Base-by-base conservation (phyloP, 2,888 invertebrate genomes). In the Chrysolina haemoptera region DNA sequence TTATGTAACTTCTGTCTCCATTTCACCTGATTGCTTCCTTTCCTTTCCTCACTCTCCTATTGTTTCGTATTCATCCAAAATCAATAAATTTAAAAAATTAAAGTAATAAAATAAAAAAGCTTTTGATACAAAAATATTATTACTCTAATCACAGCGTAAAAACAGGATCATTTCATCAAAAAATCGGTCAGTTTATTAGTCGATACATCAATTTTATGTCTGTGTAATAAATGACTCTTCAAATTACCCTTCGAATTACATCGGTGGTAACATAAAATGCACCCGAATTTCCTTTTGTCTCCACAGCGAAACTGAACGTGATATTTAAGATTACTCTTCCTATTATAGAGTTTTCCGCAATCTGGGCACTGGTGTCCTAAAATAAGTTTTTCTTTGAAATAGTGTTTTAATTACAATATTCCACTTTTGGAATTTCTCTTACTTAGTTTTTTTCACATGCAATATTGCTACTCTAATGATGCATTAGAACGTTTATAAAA, bases 161-260 rank as follows among this genome's bases (percentile, higher is more conserved):
- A n/a, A 53, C 12, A 53, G 20, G 55, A 16, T 65, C 8, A 59
- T 67, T 62, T 66, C n/a, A 66, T 20, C 14, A 68, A 59, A 66
- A 65, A 75, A 22, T 69, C 18, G 6, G 43, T 22, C 1, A 75
- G 41, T 16, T 69, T 71, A 0, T 10, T 27, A 27, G 69, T 9
- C 1, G 46, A 27, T 16, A 75, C 50, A 22, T 59, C 12, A 22
- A 77, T 50, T 62, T 80, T 79, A 65, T 83, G 83, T 66, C 71
- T 81, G 46, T 77, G 74, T 2, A 73, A 63, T 43, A 82, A 50
- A 67, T 83, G 83, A 59, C 81, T 82, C 62, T 81, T 81, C 64
- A 83, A 70, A 68, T 81, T 81, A 65, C 79, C 76, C 62, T 82
- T 82, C 50, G 80, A 79, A 63, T 79, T 81, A 63, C 80, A 80